These are phyloP conservation scores for Sminthopsis crassicaudata DNA, from an alignment of 2,113 vertebrate species.

Conservation along the genomic window DNA sequence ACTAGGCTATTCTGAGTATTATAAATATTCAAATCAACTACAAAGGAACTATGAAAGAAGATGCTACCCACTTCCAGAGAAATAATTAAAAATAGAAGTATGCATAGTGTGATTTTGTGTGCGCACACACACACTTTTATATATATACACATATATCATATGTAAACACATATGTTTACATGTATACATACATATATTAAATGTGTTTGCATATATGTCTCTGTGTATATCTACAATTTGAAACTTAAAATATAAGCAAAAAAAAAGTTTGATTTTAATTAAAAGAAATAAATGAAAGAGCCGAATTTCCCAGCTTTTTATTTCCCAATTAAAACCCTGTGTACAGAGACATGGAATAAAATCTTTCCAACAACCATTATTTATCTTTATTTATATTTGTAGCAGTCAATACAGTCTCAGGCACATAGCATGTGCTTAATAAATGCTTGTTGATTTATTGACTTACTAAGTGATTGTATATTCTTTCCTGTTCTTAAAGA, in stretches of 20 bases:
- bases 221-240: too few relatives aligned
- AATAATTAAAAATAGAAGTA: not conserved
- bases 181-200: too few relatives aligned
- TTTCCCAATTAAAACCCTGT: slow-evolving; percentile 29
- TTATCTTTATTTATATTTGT: not conserved
- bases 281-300: not conserved
- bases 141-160: too few relatives aligned
- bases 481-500: not conserved
- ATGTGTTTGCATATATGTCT: too few relatives aligned
- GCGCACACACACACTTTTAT: too few relatives aligned
- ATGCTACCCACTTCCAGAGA: not conserved
- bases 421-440: not conserved
- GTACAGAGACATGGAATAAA: slow-evolving; percentile 41
- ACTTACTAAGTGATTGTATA: not conserved
- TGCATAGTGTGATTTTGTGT: not conserved
- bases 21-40: not conserved
- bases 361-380: slow-evolving; percentile 42
- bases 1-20: not conserved
- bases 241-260: not conserved
- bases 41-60: not conserved
- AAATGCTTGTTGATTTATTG: not conserved
- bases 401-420: slow-evolving; percentile 8
- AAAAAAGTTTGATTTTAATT: not conserved
- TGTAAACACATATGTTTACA: too few relatives aligned
- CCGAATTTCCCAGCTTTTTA: not conserved